Percentiles rank a stretch among this genome's conserved stretches.
phyloP scores from a whole-genome alignment of 2,888 invertebrate species.

The Zhuqinia jingwanae region DNA sequence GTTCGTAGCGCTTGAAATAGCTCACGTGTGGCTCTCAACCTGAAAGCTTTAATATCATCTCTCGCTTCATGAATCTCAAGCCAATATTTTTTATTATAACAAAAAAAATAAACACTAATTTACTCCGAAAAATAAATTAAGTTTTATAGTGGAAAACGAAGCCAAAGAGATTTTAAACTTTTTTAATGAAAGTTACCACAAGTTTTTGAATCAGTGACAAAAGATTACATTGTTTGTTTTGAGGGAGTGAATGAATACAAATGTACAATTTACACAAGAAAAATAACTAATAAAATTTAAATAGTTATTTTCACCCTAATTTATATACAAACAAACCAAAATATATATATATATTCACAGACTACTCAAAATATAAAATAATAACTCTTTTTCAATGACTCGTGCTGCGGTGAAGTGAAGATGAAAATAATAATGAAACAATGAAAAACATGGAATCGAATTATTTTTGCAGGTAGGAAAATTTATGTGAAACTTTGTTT shows the following conservation, averaged over 20 bases:
- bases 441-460: conserved; percentile 24
- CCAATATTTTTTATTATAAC: conserved; percentile 22
- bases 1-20: conserved; percentile 68
- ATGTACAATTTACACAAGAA: background rate
- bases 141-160: conserved; percentile 7
- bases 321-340: too few species aligned
- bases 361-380: too few species aligned
- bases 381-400: too few species aligned
- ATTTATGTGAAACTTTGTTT: background rate
- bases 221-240: conserved; percentile 16
- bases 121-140: too few species aligned
- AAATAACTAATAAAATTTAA: background rate
- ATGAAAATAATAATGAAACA: conserved; percentile 32
- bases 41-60: conserved; percentile 67
- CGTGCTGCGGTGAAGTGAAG: too few species aligned
- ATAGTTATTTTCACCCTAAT: too few species aligned
- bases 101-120: background rate
- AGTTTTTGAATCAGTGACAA: conserved; percentile 13
- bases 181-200: conserved; percentile 32
- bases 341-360: too few species aligned
- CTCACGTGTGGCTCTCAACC: conserved; percentile 69
- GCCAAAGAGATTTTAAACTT: background rate
- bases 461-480: conserved; percentile 33
- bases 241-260: conserved; percentile 3
- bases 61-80: conserved; percentile 63